phyloP scores from a whole-genome alignment of 2,888 invertebrate genomes.

The Nephrotoma flavescens region DNA sequence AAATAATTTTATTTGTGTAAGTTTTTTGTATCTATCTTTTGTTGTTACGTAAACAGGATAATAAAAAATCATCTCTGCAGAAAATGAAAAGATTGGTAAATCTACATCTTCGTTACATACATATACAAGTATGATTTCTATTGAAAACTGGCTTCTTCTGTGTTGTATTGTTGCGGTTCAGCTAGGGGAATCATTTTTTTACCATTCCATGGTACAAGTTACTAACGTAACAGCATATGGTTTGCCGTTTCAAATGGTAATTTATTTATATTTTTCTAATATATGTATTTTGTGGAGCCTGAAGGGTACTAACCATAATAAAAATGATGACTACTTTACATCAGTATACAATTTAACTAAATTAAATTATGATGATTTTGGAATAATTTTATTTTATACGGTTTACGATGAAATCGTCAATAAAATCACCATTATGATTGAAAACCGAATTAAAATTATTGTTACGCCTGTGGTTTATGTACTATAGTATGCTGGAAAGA shows the following conservation, averaged over 20 bases:
- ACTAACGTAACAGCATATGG: not conserved
- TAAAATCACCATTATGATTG: not conserved
- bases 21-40: not conserved
- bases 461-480: not conserved
- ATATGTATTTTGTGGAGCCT: not conserved
- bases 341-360: not conserved
- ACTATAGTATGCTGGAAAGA: not conserved
- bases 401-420: not conserved
- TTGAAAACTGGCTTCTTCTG: not conserved
- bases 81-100: not conserved
- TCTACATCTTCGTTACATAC: not conserved
- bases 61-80: not conserved
- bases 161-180: not conserved
- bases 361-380: not conserved
- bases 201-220: not conserved
- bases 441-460: not conserved
- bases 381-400: not conserved
- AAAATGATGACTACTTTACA: not conserved
- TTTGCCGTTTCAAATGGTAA: not conserved
- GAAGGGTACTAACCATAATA: not conserved
- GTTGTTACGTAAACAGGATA: not conserved
- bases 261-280: not conserved
- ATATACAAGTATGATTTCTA: not conserved
- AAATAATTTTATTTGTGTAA: not conserved
- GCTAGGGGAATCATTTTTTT: not conserved